A percentile compares a stretch with the other conserved stretches of the same genome.
These are phyloP conservation scores for Seriola rivoliana DNA, from an alignment of 2,113 vertebrate species.

Conservation along the genomic window DNA sequence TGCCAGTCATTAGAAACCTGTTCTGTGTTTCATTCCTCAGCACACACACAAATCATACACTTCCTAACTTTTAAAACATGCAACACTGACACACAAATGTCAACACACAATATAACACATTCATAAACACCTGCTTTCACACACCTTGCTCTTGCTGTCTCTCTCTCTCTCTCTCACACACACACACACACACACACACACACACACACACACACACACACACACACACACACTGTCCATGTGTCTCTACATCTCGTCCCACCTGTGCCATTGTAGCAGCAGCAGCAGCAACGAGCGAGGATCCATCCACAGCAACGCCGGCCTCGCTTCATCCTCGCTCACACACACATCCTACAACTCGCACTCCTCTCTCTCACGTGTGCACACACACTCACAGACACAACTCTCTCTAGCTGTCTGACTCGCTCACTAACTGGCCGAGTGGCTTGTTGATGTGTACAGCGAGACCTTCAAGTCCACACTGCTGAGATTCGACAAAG, in stretches of 20 bases:
- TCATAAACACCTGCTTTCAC: not conserved
- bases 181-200: slow-evolving; percentile 7
- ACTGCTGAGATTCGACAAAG: slow-evolving; percentile 45
- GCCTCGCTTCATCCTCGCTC: slow-evolving; percentile 69
- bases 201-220: no score
- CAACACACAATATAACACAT: not conserved
- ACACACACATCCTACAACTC: slow-evolving; percentile 53
- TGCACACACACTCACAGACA: slow-evolving; percentile 25
- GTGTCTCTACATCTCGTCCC: slow-evolving; percentile 19
- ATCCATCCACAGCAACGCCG: slow-evolving; percentile 73
- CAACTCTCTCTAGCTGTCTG: not conserved
- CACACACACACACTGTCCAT: not conserved
- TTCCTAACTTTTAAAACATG: not conserved
- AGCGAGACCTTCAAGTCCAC: slow-evolving; percentile 27
- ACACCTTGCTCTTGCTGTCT: not conserved
- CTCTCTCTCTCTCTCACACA: slow-evolving; percentile 5
- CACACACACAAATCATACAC: not conserved
- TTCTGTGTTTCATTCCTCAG: slow-evolving; percentile 17
- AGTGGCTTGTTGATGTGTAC: not conserved
- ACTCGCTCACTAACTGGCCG: not conserved
- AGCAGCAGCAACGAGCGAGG: slow-evolving; percentile 71
- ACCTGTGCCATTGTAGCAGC: slow-evolving; percentile 69
- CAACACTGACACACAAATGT: not conserved
- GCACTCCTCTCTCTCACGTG: slow-evolving; percentile 8
- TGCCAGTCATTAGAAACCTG: not conserved